A percentile compares a stretch with the other conserved stretches of the same genome.
These are phyloP conservation scores for Mesochorus sp. DNA, from an alignment of 2,888 invertebrate species.

Conservation along the genomic window DNA sequence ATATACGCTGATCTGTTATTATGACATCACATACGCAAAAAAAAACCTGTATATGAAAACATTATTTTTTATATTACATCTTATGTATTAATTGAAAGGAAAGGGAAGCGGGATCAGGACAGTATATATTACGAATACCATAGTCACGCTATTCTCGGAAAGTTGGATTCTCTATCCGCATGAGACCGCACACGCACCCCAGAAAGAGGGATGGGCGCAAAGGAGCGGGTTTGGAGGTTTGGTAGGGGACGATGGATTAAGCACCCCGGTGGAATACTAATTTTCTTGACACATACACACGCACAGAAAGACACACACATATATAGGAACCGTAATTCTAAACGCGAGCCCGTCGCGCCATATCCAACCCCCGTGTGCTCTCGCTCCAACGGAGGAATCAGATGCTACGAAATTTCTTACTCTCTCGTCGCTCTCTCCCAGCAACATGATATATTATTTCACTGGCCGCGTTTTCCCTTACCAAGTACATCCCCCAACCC, in stretches of 20 bases:
- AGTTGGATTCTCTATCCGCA: conserved; percentile 9
- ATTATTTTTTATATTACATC: background rate
- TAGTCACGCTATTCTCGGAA: background rate
- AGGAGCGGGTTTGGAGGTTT: background rate
- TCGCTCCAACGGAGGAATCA: conserved; percentile 30
- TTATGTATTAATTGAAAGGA: background rate
- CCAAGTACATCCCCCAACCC: background rate
- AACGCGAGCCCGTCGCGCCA: conserved; percentile 23
- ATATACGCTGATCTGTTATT: no score
- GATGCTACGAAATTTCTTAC: conserved; percentile 59
- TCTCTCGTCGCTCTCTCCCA: conserved; percentile 17
- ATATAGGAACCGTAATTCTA: conserved; percentile 62
- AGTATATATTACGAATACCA: conserved; percentile 4
- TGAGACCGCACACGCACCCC: background rate
- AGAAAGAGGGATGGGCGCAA: background rate
- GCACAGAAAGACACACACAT: no score
- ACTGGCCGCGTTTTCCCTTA: conserved; percentile 43
- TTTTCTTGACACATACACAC: conserved; percentile 62
- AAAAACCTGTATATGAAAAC: no score
- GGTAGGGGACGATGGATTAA: conserved; percentile 40
- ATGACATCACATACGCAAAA: no score
- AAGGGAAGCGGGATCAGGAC: background rate
- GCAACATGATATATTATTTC: conserved; percentile 55
- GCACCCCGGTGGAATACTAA: conserved; percentile 69
- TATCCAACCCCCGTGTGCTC: conserved; percentile 6